phyloP scores from a whole-genome alignment of 2,888 invertebrate genomes.

The Chaitophorus viminalis region DNA sequence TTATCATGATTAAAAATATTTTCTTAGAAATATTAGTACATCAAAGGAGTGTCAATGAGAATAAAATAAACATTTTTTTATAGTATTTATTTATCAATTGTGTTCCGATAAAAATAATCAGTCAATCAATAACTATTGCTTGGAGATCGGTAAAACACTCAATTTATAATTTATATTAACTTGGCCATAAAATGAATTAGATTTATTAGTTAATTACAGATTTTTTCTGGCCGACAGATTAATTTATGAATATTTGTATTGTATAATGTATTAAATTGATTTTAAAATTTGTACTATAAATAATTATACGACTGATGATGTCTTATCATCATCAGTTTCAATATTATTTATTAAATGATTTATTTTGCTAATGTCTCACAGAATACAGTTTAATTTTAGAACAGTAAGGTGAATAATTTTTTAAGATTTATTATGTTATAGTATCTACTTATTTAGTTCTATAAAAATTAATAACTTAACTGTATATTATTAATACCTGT shows the following conservation, averaged over 20 bases:
- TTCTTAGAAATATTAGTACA: not conserved
- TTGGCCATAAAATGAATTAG: not conserved
- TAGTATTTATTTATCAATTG: not conserved
- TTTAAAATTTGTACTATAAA: not conserved
- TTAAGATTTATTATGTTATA: not conserved
- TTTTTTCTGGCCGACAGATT: not conserved
- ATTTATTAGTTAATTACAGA: not conserved
- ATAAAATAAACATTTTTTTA: not conserved
- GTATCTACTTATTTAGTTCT: not conserved
- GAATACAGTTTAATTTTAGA: not conserved
- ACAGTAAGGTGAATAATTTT: not conserved
- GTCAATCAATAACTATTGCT: not conserved
- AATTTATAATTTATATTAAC: slow-evolving; percentile 6
- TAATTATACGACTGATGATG: not conserved
- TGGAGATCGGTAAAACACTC: not conserved
- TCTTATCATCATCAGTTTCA: not conserved
- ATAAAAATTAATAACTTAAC: not conserved
- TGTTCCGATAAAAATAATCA: not conserved
- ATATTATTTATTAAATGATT: not conserved
- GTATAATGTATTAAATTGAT: not conserved
- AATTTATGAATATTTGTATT: not conserved
- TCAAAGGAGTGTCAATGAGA: not conserved
- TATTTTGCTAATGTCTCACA: not conserved
- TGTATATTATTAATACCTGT: slow-evolving; percentile 23
- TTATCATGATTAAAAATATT: not conserved